Conservation (phyloP, 2,888 invertebrate species). For the Lathronympha strigana region DNA sequence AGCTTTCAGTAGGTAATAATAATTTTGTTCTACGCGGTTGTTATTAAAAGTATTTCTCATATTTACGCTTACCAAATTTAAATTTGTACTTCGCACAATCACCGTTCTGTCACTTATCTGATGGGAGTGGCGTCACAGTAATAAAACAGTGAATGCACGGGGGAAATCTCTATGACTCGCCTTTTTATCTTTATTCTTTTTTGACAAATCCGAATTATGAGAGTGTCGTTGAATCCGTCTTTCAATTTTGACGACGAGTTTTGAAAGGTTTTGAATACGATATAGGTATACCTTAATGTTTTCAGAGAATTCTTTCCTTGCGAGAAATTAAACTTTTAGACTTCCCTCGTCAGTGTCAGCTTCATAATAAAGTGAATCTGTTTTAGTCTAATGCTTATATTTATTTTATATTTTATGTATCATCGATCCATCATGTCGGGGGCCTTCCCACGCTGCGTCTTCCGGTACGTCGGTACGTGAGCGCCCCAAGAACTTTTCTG, state of each 20-base stretch:
- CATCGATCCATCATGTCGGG: no score
- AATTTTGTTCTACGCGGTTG: neutral
- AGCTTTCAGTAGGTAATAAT: no score
- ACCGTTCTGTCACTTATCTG: constrained; percentile 60
- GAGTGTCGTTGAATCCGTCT: constrained; percentile 24
- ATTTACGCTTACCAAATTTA: constrained; percentile 43
- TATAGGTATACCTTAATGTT: neutral
- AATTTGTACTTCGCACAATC: constrained; percentile 48
- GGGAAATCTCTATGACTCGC: constrained; percentile 68
- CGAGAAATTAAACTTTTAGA: neutral
- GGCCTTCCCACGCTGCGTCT: no score
- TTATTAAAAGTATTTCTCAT: neutral
- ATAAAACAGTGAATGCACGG: constrained; percentile 66
- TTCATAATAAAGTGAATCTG: neutral
- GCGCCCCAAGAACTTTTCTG: no score
- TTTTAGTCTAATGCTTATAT: no score
- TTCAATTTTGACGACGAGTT: constrained; percentile 23
- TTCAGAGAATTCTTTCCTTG: neutral
- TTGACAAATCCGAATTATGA: constrained; percentile 58
- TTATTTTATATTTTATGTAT: no score
- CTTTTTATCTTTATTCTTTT: constrained; percentile 65
- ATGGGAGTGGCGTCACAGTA: constrained; percentile 60
- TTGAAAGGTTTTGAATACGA: constrained; percentile 19
- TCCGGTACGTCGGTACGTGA: no score
- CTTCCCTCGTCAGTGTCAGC: neutral